Evolutionary conservation across 2,888 invertebrate genomes (phyloP), one percentile per base, ranked within the genome.

Genomic region (Tinea pellionella): DNA sequence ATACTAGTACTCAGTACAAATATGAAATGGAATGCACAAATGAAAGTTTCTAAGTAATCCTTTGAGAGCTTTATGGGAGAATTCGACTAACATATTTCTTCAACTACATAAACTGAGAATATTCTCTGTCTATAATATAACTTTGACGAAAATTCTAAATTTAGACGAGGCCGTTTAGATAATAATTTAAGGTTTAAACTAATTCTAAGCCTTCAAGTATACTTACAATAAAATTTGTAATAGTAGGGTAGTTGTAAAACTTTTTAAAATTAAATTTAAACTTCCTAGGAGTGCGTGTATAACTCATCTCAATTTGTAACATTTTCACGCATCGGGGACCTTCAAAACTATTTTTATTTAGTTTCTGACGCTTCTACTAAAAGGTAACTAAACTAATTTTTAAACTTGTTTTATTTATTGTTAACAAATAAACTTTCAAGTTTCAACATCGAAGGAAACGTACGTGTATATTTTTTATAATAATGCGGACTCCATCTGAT

Each of bases 311-410:
- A 47, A 47, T 15, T 47, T 15, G 16, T n/a, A 53, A 53, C 24
- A 53, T 53, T 53, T 53, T 24, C 47, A 53, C 24, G 24, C 53
- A 53, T 53, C 24, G 7, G 24, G 1, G 24, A 2, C 1, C 24
- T 53, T 53, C 11, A 24, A 18, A 53, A 53, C 53, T 53, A 24
- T 53, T 18, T 18, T 15, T 37, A 37, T 37, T 37, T 37, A 37
- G 37, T 37, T 47, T 47, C 47, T 16, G 47, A 9, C 47, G 16
- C 9, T 47, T 53, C 12, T 9, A 47, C 8, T 18, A 6, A 53
- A 53, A 53, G 53, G 53, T 53, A 53, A 18, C 19, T 24, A 53
- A 53, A 53, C 53, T 53, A 53, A 53, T 53, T 53, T 53, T 2
- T 6, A 53, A 53, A 53, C 53, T 53, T 53, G 19, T 24, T 24